Conservation (phyloP, 2,113 vertebrate genomes). For the Bagarius yarrelli region DNA sequence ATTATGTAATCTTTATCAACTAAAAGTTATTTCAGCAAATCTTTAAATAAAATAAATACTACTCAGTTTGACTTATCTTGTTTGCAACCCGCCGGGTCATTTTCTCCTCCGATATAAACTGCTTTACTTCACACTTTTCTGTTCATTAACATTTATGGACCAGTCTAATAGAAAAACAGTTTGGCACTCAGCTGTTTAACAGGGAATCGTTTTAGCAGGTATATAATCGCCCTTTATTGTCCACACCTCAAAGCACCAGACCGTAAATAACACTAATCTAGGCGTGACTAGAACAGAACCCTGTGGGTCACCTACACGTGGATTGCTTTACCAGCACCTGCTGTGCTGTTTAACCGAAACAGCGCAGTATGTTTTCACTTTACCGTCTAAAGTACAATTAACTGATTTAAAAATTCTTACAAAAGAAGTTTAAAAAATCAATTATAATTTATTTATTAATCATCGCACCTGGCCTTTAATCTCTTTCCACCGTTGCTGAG, state of each 20-base stretch:
- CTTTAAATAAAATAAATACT: background rate
- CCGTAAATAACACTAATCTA: conserved; percentile 27
- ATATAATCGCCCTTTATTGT: conserved; percentile 43
- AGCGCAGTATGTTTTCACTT: background rate
- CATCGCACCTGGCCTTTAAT: background rate
- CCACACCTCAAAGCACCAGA: conserved; percentile 18
- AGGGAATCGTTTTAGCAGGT: conserved; percentile 52
- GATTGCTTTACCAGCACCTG: conserved; percentile 27
- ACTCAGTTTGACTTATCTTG: background rate
- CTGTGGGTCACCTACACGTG: conserved; percentile 4
- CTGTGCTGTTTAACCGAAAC: background rate
- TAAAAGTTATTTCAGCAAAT: background rate
- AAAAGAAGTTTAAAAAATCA: background rate
- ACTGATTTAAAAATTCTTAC: background rate
- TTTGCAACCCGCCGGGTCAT: background rate
- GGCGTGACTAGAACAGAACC: conserved; percentile 21
- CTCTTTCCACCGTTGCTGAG: background rate
- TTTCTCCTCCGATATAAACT: background rate
- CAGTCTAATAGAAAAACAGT: conserved; percentile 34
- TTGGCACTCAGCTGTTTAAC: conserved; percentile 28
- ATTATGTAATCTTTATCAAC: background rate
- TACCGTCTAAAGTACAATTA: background rate
- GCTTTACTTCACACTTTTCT: conserved; percentile 51
- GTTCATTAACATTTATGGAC: conserved; percentile 39
- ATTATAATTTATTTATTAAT: background rate